These are phyloP conservation scores for Taeniopygia guttata DNA, from an alignment of 2,797 vertebrate species.

Conservation along the genomic window DNA sequence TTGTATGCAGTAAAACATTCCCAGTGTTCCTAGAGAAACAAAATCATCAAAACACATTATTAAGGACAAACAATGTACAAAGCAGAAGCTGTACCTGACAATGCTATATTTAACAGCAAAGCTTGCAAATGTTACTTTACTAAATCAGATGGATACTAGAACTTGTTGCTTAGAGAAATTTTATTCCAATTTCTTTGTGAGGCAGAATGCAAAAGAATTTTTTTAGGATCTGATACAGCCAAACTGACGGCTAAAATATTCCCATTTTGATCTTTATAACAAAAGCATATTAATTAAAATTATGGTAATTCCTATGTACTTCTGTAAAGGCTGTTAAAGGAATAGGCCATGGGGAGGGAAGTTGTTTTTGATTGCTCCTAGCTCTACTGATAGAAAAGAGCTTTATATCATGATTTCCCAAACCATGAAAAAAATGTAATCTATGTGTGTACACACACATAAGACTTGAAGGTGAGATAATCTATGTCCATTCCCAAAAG, in stretches of 20 bases:
- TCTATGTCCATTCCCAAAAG: background rate
- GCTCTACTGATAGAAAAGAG: background rate
- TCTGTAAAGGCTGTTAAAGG: slow-evolving; percentile 16
- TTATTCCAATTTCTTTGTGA: slow-evolving; percentile 46
- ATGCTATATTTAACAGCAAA: slow-evolving; percentile 16
- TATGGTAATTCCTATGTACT: slow-evolving; percentile 8
- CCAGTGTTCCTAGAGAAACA: background rate
- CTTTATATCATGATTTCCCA: background rate
- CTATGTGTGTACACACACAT: background rate
- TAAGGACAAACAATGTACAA: background rate
- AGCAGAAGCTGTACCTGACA: background rate
- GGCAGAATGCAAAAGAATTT: slow-evolving; percentile 7
- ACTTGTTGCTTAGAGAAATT: slow-evolving; percentile 42
- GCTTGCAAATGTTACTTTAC: background rate
- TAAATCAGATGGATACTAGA: slow-evolving; percentile 14
- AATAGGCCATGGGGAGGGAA: slow-evolving; percentile 24
- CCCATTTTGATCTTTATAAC: slow-evolving; percentile 60
- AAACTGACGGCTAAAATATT: slow-evolving; percentile 45
- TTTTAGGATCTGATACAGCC: slow-evolving; percentile 25
- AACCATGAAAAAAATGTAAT: background rate
- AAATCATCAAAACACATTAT: slow-evolving; percentile 29
- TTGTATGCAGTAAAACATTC: background rate
- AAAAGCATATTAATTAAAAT: slow-evolving; percentile 60
- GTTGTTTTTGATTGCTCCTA: background rate
- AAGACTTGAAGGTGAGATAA: background rate